phyloP scores from a whole-genome alignment of 1,140 invertebrate species.

The Drosophila pallidifrons region DNA sequence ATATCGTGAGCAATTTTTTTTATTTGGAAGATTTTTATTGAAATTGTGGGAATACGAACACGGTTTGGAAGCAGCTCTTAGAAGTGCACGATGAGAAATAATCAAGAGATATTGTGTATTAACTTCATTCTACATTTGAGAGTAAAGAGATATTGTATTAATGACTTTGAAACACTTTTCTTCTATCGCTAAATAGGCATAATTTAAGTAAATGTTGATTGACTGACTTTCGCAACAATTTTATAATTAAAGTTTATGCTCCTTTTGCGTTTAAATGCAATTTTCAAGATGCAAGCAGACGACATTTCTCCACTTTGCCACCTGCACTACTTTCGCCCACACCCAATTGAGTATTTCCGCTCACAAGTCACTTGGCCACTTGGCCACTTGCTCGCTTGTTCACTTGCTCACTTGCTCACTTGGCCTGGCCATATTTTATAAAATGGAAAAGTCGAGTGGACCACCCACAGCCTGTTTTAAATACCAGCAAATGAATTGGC shows the following conservation, averaged over 20 bases:
- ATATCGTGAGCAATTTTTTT: constrained; percentile 38
- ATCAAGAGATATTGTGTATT: background rate
- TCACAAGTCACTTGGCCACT: constrained; percentile 15
- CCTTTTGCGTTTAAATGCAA: constrained; percentile 12
- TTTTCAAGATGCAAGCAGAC: background rate
- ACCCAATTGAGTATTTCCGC: constrained; percentile 28
- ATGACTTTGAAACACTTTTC: constrained; percentile 2
- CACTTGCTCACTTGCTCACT: constrained; percentile 36
- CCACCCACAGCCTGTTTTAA: constrained; percentile 33
- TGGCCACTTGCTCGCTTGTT: constrained; percentile 16
- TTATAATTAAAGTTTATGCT: constrained; percentile 16
- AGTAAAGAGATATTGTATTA: background rate
- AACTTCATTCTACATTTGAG: background rate
- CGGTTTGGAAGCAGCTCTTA: background rate
- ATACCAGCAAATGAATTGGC: constrained; percentile 46
- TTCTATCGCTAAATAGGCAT: background rate
- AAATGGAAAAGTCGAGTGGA: constrained; percentile 34
- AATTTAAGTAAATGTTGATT: background rate
- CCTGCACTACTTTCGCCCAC: constrained; percentile 48
- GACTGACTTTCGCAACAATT: constrained; percentile 16
- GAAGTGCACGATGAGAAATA: background rate
- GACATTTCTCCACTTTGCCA: constrained; percentile 28
- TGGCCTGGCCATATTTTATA: constrained; percentile 42
- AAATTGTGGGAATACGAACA: constrained; percentile 36
- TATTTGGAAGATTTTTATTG: constrained; percentile 25